Conservation (phyloP, 2,797 vertebrate genomes). For the Poecilia picta region DNA sequence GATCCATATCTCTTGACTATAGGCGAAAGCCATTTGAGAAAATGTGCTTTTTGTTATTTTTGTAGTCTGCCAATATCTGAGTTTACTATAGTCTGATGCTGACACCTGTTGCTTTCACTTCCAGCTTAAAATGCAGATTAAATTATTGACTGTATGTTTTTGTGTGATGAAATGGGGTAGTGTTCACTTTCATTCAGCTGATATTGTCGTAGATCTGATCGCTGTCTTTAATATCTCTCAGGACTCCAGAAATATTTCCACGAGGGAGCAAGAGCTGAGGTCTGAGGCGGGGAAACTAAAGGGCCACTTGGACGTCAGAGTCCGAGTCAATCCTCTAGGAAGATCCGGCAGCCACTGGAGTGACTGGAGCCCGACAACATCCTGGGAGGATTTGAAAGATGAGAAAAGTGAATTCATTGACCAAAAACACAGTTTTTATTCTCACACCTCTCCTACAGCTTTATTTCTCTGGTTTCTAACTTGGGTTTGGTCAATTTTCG, state of each 20-base stretch:
- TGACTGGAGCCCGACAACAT: slow-evolving; percentile 69
- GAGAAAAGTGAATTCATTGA: not conserved
- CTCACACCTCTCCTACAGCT: not conserved
- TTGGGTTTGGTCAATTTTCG: not conserved
- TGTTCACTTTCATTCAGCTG: not conserved
- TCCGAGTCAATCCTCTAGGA: slow-evolving; percentile 38
- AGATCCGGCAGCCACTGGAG: slow-evolving; percentile 58
- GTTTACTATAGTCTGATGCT: not conserved
- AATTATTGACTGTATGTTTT: not conserved
- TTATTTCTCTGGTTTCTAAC: not conserved
- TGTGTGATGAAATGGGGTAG: not conserved
- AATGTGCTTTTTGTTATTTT: not conserved
- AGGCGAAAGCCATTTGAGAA: not conserved
- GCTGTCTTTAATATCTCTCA: slow-evolving; percentile 14
- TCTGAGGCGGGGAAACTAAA: not conserved
- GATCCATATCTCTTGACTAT: not conserved
- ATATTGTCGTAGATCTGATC: not conserved
- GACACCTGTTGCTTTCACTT: not conserved
- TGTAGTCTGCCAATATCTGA: not conserved
- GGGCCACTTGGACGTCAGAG: slow-evolving; percentile 46
- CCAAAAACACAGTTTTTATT: no score
- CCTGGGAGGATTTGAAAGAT: slow-evolving; percentile 41
- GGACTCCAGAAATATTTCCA: not conserved
- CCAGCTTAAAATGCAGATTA: not conserved
- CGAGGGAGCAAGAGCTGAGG: not conserved